Evolutionary conservation across 2,113 vertebrate genomes (phyloP).

Genomic region (Camelus dromedarius): DNA sequence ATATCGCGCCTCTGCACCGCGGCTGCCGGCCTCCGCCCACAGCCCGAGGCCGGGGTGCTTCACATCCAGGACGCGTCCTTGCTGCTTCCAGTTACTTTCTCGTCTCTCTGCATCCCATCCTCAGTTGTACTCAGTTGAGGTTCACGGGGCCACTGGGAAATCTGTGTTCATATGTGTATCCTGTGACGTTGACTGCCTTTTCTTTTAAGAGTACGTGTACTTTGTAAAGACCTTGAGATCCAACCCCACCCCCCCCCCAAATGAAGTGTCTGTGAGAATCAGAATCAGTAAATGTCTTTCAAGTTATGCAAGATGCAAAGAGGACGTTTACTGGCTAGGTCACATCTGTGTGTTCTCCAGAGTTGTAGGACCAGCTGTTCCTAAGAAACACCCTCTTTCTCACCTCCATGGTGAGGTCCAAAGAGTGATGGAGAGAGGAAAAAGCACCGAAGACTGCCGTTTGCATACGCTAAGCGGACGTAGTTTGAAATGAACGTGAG

Average conservation of each 20-base stretch:
- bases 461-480: background rate
- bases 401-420: background rate
- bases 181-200: slow-evolving; percentile 45
- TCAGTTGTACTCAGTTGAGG: background rate
- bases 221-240: slow-evolving; percentile 31
- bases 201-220: background rate
- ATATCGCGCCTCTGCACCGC: background rate
- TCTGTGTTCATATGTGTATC: slow-evolving; percentile 38
- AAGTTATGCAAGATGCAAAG: background rate
- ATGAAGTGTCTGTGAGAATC: slow-evolving; percentile 13
- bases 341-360: background rate
- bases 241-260: background rate
- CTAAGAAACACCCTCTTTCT: slow-evolving; percentile 14
- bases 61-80: background rate
- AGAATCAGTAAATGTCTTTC: slow-evolving; percentile 52
- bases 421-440: background rate
- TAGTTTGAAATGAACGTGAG: background rate
- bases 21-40: background rate
- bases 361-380: background rate
- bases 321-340: background rate
- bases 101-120: slow-evolving; percentile 32
- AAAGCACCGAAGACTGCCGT: background rate
- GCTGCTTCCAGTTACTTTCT: background rate
- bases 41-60: background rate
- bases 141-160: slow-evolving; percentile 39